Evolutionary conservation across 2,113 vertebrate species (phyloP).

Genomic region (Paramisgurnus dabryanus): DNA sequence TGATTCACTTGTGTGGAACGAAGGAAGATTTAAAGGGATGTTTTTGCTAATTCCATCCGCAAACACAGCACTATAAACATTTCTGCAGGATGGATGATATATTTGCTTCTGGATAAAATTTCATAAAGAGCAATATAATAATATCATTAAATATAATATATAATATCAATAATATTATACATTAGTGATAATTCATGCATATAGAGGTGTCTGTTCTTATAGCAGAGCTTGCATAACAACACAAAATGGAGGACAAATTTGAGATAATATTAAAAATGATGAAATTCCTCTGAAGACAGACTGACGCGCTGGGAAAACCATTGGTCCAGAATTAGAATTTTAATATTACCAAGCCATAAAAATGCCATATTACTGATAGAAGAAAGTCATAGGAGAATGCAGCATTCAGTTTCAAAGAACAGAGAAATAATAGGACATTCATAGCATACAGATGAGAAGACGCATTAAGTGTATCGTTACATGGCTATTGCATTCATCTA

Average conservation of each 20-base stretch:
- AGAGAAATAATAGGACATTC: constrained; percentile 33
- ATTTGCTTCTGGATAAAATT: constrained; percentile 6
- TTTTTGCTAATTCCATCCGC: constrained; percentile 10
- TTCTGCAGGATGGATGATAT: neutral
- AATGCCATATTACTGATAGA: constrained; percentile 1
- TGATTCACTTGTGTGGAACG: neutral
- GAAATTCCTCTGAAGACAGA: constrained; percentile 7
- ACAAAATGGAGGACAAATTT: constrained; percentile 41
- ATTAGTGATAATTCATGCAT: neutral
- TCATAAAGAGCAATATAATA: neutral
- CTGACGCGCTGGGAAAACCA: neutral
- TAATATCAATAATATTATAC: neutral
- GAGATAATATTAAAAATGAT: constrained; percentile 33
- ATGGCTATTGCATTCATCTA: constrained; percentile 2
- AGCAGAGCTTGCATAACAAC: neutral
- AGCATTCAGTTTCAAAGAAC: constrained; percentile 21
- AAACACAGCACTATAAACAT: neutral
- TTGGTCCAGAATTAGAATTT: neutral
- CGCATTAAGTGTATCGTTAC: neutral
- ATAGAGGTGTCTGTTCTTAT: neutral
- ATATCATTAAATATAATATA: neutral
- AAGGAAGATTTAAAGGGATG: constrained; percentile 10
- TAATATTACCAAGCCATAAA: constrained; percentile 16
- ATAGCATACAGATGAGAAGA: constrained; percentile 1
- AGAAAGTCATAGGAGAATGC: constrained; percentile 12